phyloP scores from a whole-genome alignment of 37 sponge, comb jelly and placozoan genomes.

The Agelas oroides region DNA sequence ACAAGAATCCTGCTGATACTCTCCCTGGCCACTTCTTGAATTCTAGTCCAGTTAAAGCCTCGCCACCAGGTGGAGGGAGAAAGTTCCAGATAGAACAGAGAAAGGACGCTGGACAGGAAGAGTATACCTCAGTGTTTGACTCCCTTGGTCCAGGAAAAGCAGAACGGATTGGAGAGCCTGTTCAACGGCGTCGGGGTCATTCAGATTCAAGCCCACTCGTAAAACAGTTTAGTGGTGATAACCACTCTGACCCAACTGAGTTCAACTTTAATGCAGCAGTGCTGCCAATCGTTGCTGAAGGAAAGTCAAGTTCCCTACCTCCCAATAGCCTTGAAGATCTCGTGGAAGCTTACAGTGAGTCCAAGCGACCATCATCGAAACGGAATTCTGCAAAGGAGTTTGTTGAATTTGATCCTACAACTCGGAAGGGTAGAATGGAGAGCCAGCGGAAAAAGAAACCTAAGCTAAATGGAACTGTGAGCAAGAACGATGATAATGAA shows the following conservation, averaged over 20 bases:
- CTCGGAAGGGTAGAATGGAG: neutral
- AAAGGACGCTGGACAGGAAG: neutral
- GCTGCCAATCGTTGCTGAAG: no score
- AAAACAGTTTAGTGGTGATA: no score
- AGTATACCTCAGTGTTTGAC: conserved; percentile 59
- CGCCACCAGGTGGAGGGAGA: no score
- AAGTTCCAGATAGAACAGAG: neutral
- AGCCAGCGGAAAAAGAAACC: neutral
- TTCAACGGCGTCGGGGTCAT: neutral
- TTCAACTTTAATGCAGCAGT: no score
- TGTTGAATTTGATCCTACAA: conserved; percentile 35
- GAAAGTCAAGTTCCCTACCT: no score
- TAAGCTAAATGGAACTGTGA: no score
- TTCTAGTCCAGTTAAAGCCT: no score
- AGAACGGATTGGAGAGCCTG: conserved; percentile 1
- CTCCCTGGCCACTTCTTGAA: neutral
- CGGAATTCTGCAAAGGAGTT: conserved; percentile 23
- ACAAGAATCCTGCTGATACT: conserved; percentile 15
- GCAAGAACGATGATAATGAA: no score
- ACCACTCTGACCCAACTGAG: no score
- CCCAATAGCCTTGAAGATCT: no score
- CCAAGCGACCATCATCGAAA: neutral
- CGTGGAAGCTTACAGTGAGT: no score
- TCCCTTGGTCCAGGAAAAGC: neutral
- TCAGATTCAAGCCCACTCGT: neutral